phyloP scores from a whole-genome alignment of 2,888 invertebrate genomes.

The Nebria salina region DNA sequence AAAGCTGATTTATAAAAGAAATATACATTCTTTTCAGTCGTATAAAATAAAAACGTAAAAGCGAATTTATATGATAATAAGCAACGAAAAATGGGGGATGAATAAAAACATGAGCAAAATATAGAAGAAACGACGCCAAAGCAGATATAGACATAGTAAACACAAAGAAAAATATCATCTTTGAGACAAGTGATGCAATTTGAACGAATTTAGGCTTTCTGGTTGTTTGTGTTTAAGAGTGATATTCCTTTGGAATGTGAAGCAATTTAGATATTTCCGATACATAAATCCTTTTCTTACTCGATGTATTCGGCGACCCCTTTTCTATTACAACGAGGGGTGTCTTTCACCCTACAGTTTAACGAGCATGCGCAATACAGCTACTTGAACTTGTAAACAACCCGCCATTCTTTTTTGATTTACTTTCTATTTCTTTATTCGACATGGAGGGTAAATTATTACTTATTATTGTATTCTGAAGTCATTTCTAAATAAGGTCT shows the following conservation, averaged over 20 bases:
- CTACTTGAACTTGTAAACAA: constrained; percentile 22
- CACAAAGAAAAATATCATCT: constrained; percentile 43
- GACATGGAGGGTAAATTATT: too few species aligned
- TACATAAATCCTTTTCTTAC: constrained; percentile 61
- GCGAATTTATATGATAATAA: constrained; percentile 43
- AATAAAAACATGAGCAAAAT: constrained; percentile 42
- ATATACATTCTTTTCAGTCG: constrained; percentile 4
- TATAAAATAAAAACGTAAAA: constrained; percentile 24
- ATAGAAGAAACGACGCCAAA: constrained; percentile 39
- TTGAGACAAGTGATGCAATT: constrained; percentile 24
- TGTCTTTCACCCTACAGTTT: constrained; percentile 29
- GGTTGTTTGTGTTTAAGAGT: background rate
- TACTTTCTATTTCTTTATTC: background rate
- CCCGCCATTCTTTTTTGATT: constrained; percentile 31
- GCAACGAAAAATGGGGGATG: constrained; percentile 16
- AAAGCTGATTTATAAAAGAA: background rate
- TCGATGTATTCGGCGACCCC: constrained; percentile 35
- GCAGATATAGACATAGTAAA: constrained; percentile 38
- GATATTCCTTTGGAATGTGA: constrained; percentile 7
- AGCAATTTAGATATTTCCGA: constrained; percentile 57
- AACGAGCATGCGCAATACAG: constrained; percentile 16
- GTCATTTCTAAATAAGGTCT: too few species aligned
- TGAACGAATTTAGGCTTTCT: constrained; percentile 30
- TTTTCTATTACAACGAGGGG: constrained; percentile 13
- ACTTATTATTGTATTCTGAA: too few species aligned